Base-by-base conservation (phyloP, 2,888 invertebrate genomes). In the Callosobruchus maculatus region DNA sequence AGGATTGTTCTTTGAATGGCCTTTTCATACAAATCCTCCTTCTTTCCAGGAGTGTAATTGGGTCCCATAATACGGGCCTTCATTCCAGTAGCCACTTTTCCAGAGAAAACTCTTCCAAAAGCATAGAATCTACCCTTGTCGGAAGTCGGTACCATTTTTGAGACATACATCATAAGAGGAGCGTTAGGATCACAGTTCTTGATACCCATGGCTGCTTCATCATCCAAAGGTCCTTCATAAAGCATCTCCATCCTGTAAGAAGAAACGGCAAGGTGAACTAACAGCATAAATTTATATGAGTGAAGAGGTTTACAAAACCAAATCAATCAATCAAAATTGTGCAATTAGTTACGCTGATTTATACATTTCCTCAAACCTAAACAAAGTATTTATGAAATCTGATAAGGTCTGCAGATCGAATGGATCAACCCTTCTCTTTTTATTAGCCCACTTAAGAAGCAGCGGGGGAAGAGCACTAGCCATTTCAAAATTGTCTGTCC, bases 51-150 rank as follows among this genome's bases (percentile, higher is more conserved):
- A 20, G 91, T 89, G 90, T 94, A 99, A 91, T 99, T 99, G 83
- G 99, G 99, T 81, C 99, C 99, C 97, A 99, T 98, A 88, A 99
- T 99, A 85, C 99, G 94, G 77, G 97, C 97, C 89, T 97, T 97
- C 91, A 93, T 93, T 74, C 97, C 97, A 74, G 97, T 97, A 80
- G 93, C 90, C 13, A 83, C 91, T 88, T 94, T 97, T 84, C 99
- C 99, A 81, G 99, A 96, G 92, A 99, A 99, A 31, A 99, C 99
- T 89, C 99, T 98, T 72, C 99, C 99, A 88, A 99, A 99, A 77
- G 99, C 99, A 89, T 98, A 99, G 94, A 99, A 99, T 87, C 99
- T 95, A 78, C 99, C 99, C 90, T 99, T 99, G 89, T 99, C 99
- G 20, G 97, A 94, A 20, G 99, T 99, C 81, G 99, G 99, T 87